These are phyloP conservation scores for Stenoptilia bipunctidactyla DNA, from an alignment of 2,888 invertebrate species.

Conservation along the genomic window DNA sequence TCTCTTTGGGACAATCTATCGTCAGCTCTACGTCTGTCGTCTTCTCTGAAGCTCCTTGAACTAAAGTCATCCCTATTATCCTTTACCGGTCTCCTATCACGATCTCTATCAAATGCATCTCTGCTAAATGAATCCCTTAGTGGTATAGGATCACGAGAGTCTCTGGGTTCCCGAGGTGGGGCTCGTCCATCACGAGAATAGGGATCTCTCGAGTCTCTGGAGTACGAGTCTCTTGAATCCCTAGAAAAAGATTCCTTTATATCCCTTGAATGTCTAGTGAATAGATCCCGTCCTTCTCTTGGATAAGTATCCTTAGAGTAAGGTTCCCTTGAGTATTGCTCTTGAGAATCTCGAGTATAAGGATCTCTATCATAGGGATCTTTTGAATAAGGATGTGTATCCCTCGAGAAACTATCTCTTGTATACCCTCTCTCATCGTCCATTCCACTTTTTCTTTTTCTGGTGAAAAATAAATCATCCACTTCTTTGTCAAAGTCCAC, in stretches of 20 bases:
- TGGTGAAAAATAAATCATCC: constrained; percentile 34
- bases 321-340: too few relatives aligned
- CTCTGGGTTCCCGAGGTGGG: neutral
- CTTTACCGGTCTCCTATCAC: neutral
- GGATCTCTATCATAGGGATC: neutral
- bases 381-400: constrained; percentile 15
- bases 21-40: neutral
- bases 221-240: neutral
- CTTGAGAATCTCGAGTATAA: neutral
- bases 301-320: too few relatives aligned
- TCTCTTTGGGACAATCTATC: neutral
- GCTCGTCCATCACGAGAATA: neutral
- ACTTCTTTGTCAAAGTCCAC: constrained; percentile 48
- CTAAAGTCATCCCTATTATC: neutral
- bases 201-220: neutral
- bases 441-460: constrained; percentile 18
- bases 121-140: neutral
- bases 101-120: neutral
- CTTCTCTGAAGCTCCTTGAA: neutral
- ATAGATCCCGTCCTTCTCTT: too few relatives aligned
- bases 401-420: constrained; percentile 19
- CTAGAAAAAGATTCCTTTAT: too few relatives aligned
- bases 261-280: too few relatives aligned
- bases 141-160: neutral
- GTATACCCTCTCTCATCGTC: constrained; percentile 20